Evolutionary conservation across 2,888 invertebrate species (phyloP), one percentile per base, ranked within the genome.

Genomic region (Lottia gigantea): DNA sequence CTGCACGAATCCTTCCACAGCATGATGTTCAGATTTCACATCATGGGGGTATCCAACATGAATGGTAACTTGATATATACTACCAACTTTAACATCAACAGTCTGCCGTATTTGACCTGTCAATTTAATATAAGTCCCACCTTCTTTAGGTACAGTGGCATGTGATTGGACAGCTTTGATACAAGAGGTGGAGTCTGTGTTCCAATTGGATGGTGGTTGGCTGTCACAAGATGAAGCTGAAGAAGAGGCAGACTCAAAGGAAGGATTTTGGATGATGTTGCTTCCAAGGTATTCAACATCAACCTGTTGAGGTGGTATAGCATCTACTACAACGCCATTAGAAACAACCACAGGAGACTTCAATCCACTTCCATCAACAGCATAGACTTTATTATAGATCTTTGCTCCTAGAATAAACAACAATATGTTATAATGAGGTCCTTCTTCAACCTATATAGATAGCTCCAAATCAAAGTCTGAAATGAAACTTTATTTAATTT

Each of bases 321-420:
- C 69, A 63, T 81, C 81, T n/a, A 80, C 46, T 0, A 64, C 71
- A 2, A 80, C 74, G 11, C 81, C 81, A 71, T 81, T 75, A 11
- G 81, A 81, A 16, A 76, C 73, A 26, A 61, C 74, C 26, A 72
- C 74, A 15, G 62, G 31, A 11, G 79, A 78, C 12, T 62, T 71
- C 40, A 78, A 75, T 12, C 78, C 79, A 14, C 72, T 74, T 46
- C 67, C 72, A 68, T 80, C 80, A 15, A 72, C 66, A 11, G 76
- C 78, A 46, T 76, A 74, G 12, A 79, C 79, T 49, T 78, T 78
- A 62, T 66, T 73, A 70, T 72, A 76, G 12, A 76, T 46, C 19
- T 55, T 75, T 11, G 55, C 64, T 45, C 78, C 80, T 80, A 55
- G 0, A 67, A 72, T 55, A 23, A 0, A n/a, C n/a, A 49, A 49